Percentiles rank a stretch among this genome's conserved stretches.
These are phyloP conservation scores for Gallinago nigripennis DNA, from an alignment of 2,797 vertebrate species.

Conservation along the genomic window DNA sequence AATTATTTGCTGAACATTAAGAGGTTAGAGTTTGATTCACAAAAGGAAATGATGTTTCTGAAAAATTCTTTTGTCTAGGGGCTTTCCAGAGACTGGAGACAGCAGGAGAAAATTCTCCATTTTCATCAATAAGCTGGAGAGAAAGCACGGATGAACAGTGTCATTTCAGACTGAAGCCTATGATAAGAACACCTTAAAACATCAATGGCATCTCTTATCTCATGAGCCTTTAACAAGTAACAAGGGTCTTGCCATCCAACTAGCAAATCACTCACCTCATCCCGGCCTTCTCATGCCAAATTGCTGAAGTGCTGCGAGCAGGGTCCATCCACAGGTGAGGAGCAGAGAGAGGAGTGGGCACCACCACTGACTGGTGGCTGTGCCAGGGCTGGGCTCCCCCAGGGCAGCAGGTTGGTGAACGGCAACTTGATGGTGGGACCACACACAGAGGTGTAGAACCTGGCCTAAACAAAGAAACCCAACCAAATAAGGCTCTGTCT, in stretches of 20 bases:
- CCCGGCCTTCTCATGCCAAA: neutral
- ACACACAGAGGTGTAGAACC: neutral
- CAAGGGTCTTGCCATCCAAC: neutral
- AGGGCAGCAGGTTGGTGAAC: neutral
- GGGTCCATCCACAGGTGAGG: too few species aligned
- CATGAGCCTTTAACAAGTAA: neutral
- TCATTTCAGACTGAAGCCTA: neutral
- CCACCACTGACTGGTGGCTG: neutral
- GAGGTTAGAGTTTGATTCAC: conserved; percentile 44
- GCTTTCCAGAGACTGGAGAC: conserved; percentile 16
- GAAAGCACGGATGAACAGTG: neutral
- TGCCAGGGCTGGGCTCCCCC: neutral
- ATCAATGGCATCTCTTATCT: neutral
- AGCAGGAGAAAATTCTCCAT: neutral
- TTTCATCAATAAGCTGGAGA: conserved; percentile 6
- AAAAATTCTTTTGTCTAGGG: conserved; percentile 47
- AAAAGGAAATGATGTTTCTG: conserved; percentile 46
- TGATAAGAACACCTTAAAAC: neutral
- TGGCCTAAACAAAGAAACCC: neutral
- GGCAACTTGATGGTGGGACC: neutral
- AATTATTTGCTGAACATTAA: conserved; percentile 61
- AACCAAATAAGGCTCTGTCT: neutral
- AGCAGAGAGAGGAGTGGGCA: neutral
- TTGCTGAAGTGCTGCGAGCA: neutral
- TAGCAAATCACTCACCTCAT: neutral